phyloP scores from a whole-genome alignment of 2,888 invertebrate species.

The Dryomyza anilis region DNA sequence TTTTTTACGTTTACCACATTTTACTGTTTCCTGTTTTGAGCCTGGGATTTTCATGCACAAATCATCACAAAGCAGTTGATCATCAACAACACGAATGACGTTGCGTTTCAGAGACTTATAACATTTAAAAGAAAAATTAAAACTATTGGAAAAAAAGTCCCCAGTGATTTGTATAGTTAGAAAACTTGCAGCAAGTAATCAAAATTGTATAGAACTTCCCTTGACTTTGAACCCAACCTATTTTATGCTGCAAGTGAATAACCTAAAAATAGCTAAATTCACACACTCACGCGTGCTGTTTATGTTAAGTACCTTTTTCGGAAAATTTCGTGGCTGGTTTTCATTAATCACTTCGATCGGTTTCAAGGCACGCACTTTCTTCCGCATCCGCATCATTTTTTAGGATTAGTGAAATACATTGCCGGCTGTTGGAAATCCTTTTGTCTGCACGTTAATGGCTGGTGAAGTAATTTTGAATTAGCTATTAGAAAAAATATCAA shows the following conservation, averaged over 20 bases:
- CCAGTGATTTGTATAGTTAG: conserved; percentile 3
- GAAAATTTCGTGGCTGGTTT: not conserved
- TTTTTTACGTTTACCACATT: not conserved
- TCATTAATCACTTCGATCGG: conserved; percentile 21
- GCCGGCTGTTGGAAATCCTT: too few species aligned
- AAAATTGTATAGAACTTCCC: too few species aligned
- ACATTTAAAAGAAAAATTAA: not conserved
- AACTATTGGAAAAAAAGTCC: not conserved
- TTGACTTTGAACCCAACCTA: too few species aligned
- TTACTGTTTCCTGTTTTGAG: not conserved
- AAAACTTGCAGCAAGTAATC: not conserved
- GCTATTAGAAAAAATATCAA: too few species aligned
- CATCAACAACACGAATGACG: not conserved
- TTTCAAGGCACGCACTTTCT: conserved; percentile 15
- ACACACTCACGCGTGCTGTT: not conserved
- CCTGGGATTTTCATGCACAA: conserved; percentile 6
- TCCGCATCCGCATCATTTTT: too few species aligned
- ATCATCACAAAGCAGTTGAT: conserved; percentile 10
- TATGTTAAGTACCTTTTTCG: not conserved
- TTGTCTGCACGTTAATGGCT: too few species aligned
- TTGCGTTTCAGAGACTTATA: not conserved
- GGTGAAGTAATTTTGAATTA: too few species aligned
- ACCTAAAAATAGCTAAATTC: not conserved
- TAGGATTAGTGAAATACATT: too few species aligned
- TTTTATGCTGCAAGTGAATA: not conserved